These are phyloP conservation scores for Chloroclystis v-ata DNA, from an alignment of 2,888 invertebrate genomes.

Conservation along the genomic window DNA sequence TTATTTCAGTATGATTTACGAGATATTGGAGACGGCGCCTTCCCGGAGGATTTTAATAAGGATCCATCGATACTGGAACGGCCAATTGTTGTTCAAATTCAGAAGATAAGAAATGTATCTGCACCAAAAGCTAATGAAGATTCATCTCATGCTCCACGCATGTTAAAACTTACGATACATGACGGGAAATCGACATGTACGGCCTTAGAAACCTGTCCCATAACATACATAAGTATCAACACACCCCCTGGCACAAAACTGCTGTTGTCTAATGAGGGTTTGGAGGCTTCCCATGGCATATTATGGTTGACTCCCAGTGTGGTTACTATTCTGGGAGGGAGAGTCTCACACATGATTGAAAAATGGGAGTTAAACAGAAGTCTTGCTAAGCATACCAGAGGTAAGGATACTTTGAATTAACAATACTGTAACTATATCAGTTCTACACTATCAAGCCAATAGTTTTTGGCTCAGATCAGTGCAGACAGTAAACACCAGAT, in stretches of 20 bases:
- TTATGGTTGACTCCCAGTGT: conserved; percentile 83
- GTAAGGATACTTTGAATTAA: conserved; percentile 36
- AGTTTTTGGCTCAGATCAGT: no score
- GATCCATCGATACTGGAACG: conserved; percentile 72
- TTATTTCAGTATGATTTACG: conserved; percentile 83
- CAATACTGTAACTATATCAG: no score
- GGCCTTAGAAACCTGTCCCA: conserved; percentile 86
- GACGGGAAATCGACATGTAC: conserved; percentile 89
- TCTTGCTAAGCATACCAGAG: conserved; percentile 80
- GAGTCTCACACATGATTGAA: conserved; percentile 88
- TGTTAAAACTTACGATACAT: conserved; percentile 89
- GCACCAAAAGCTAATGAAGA: conserved; percentile 95
- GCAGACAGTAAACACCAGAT: no score
- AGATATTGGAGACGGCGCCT: conserved; percentile 86
- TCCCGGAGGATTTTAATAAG: conserved; percentile 83
- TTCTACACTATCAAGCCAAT: no score
- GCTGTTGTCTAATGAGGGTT: conserved; percentile 60
- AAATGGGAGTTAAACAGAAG: conserved; percentile 90
- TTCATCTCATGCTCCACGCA: conserved; percentile 87
- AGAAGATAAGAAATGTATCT: conserved; percentile 91
- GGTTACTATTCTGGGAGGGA: conserved; percentile 88
- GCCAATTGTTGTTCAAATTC: conserved; percentile 89
- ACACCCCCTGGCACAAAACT: conserved; percentile 95
- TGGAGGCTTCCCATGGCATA: conserved; percentile 83
- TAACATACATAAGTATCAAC: conserved; percentile 84